These are phyloP conservation scores for Aldabrachelys gigantea DNA, from an alignment of 2,113 vertebrate species.

Conservation along the genomic window DNA sequence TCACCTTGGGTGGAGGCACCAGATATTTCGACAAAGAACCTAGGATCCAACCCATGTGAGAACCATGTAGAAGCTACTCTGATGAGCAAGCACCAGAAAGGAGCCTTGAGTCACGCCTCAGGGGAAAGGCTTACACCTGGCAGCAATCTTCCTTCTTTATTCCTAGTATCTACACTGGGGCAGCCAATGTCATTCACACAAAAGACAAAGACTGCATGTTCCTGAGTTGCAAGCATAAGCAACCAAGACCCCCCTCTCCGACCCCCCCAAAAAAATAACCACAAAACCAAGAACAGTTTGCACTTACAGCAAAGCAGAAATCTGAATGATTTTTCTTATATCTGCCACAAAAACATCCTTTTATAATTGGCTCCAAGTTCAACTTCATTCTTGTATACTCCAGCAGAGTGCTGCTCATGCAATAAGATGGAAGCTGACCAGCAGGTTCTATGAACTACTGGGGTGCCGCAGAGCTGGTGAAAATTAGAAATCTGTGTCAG, in stretches of 20 bases:
- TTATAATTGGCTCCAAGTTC: neutral
- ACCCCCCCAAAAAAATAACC: neutral
- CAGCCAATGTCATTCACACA: neutral
- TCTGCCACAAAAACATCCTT: neutral
- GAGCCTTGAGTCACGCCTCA: neutral
- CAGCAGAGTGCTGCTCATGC: neutral
- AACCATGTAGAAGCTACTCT: neutral
- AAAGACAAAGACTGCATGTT: constrained; percentile 22
- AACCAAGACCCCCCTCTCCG: too few species aligned
- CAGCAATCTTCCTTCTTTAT: neutral
- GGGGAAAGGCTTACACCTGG: neutral
- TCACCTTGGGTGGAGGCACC: neutral
- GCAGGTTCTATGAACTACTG: fast-evolving
- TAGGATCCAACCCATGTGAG: neutral
- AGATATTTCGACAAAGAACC: neutral
- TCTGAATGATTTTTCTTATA: fast-evolving
- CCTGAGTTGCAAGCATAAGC: neutral
- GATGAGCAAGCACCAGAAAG: neutral
- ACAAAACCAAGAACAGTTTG: neutral
- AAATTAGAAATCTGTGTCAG: neutral
- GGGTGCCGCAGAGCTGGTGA: neutral
- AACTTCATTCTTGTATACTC: neutral
- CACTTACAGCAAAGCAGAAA: neutral
- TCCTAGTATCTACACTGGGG: neutral
- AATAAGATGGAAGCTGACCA: neutral